Conservation (phyloP, 35 echinoderm and acorn worm species). For the Eucidaris tribuloides region DNA sequence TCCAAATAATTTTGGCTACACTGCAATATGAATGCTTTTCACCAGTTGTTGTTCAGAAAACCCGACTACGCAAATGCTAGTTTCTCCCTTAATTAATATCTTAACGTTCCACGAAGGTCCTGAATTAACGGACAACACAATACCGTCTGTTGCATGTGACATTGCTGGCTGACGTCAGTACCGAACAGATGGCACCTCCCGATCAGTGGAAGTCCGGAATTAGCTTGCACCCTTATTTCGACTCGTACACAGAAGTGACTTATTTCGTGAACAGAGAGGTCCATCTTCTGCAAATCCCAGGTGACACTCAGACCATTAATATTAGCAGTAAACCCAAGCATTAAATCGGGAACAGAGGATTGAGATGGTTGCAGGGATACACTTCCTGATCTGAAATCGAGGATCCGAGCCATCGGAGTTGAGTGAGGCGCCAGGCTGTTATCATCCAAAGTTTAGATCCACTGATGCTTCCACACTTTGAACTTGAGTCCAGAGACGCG, state of each 20-base stretch:
- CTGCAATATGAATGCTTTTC: background rate
- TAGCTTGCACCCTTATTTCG: background rate
- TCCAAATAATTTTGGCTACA: background rate
- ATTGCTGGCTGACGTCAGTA: background rate
- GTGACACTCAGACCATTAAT: background rate
- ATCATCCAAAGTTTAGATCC: background rate
- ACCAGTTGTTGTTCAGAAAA: too few species aligned
- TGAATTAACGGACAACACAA: background rate
- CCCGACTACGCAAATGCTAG: background rate
- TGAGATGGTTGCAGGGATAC: background rate
- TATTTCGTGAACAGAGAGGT: background rate
- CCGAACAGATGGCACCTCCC: background rate
- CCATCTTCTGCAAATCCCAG: background rate
- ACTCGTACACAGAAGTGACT: constrained; percentile 3
- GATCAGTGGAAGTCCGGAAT: background rate
- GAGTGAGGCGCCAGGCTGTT: background rate
- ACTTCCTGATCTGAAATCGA: background rate
- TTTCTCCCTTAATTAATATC: background rate
- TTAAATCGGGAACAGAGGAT: background rate
- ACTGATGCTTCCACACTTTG: background rate
- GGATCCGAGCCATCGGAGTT: background rate
- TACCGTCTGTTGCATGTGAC: constrained; percentile 4
- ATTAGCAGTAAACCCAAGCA: background rate
- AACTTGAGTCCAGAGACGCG: background rate
- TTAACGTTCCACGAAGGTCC: background rate